Percentiles rank a stretch among this genome's conserved stretches.
These are phyloP conservation scores for Scylla paramamosain DNA, from an alignment of 1,140 invertebrate species.

Conservation along the genomic window DNA sequence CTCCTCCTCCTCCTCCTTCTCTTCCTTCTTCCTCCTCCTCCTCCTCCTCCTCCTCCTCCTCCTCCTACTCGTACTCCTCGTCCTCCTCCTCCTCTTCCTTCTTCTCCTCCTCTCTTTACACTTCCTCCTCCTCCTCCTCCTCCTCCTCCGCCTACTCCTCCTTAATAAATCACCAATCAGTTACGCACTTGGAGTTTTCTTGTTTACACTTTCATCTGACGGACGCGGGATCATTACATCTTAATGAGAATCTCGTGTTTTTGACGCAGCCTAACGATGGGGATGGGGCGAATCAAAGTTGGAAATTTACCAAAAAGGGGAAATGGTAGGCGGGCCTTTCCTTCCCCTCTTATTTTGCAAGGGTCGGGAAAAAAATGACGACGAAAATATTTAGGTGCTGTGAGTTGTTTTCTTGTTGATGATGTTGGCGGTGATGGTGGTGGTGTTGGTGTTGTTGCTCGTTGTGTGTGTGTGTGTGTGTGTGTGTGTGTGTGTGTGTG, in stretches of 20 bases:
- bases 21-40: too few relatives aligned
- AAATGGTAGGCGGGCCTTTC: background rate
- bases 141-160: background rate
- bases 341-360: too few relatives aligned
- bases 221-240: background rate
- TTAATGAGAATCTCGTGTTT: conserved; percentile 14
- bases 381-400: too few relatives aligned
- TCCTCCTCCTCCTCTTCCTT: background rate
- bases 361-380: too few relatives aligned
- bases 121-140: background rate
- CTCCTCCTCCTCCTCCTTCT: too few relatives aligned
- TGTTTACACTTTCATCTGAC: background rate
- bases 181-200: background rate
- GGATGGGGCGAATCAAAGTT: background rate
- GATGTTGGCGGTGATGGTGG: too few relatives aligned
- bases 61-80: too few relatives aligned
- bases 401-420: too few relatives aligned
- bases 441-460: too few relatives aligned
- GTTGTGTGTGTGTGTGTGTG: too few relatives aligned
- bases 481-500: too few relatives aligned
- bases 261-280: background rate
- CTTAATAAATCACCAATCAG: background rate
- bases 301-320: background rate
- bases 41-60: too few relatives aligned
- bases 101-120: background rate